Base-by-base conservation (phyloP, 2,888 invertebrate genomes). In the Athalia rosae region DNA sequence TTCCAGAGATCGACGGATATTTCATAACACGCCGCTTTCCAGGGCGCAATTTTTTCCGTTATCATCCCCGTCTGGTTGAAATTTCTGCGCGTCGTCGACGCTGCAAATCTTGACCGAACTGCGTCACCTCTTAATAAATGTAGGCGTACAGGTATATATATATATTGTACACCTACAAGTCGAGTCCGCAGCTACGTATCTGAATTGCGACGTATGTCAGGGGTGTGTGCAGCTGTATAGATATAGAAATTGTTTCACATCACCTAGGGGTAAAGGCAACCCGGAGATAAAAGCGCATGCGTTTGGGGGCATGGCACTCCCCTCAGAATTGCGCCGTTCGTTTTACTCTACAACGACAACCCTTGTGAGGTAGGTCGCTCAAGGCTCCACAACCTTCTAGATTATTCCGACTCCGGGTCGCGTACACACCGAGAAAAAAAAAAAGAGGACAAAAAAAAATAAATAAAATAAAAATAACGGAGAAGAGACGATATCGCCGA, bases 331-430 rank as follows among this genome's bases (percentile, higher is more conserved):
- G 82, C 80, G 79, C 76, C 79, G 78, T 78, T 50, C 82, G 83
- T 82, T 82, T 85, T 86, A 87, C 84, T 87, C 86, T 83, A 82
- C 83, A 83, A 83, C 86, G 80, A 79, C 79, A 80, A 82, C 81
- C 80, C 84, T 83, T 83, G 86, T 84, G 85, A 82, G 85, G 84
- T 86, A 87, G 87, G 85, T 87, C 87, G 83, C 82, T 80, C 77
- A 71, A 77, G 74, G 61, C 62, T 48, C 58, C 58, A 61, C 74
- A 48, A 50, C 50, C 61, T 28, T 59, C 48, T 53, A 11, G 28
- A 41, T n/a, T 53, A 48, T 53, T 41, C 28, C 41, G 41, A 28
- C 28, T 15, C 28, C 28, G 28, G 28, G 28, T 28, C 28, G 28
- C 28, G 28, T 28, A 28, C 28, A 28, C 28, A 28, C 28, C 28